These are phyloP conservation scores for Pavo muticus DNA, from an alignment of 2,113 vertebrate genomes.

Conservation along the genomic window DNA sequence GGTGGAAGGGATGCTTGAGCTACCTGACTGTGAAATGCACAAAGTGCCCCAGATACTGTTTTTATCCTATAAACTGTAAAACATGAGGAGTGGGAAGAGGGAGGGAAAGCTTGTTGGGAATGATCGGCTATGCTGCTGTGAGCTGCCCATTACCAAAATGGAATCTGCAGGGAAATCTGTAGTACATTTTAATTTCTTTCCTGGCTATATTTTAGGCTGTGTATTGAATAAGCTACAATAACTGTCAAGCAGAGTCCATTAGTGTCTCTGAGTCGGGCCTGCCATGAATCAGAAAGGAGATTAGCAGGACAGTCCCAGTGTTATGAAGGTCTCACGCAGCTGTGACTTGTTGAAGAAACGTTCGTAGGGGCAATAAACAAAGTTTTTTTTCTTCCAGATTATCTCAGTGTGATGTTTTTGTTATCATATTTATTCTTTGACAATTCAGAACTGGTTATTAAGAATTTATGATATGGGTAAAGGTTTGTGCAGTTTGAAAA, in stretches of 20 bases:
- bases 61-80: constrained; percentile 30
- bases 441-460: constrained; percentile 63
- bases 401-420: constrained; percentile 49
- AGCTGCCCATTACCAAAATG: background rate
- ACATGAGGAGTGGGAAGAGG: constrained; percentile 4
- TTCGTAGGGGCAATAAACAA: constrained; percentile 65
- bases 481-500: constrained; percentile 60
- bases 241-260: constrained; percentile 60
- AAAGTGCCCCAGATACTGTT: background rate
- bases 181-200: constrained; percentile 47
- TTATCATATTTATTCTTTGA: constrained; percentile 58
- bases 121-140: background rate
- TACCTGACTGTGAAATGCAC: background rate
- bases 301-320: background rate
- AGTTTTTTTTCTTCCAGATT: constrained; percentile 60
- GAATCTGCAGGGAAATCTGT: background rate
- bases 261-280: constrained; percentile 38
- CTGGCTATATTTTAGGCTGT: constrained; percentile 47
- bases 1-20: background rate
- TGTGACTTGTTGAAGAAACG: constrained; percentile 40
- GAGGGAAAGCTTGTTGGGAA: background rate
- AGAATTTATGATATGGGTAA: constrained; percentile 65
- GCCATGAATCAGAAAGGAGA: constrained; percentile 53
- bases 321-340: background rate
- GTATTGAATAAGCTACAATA: constrained; percentile 54